phyloP scores from a whole-genome alignment of 1,140 invertebrate genomes.

The Cyclargus thomasi region DNA sequence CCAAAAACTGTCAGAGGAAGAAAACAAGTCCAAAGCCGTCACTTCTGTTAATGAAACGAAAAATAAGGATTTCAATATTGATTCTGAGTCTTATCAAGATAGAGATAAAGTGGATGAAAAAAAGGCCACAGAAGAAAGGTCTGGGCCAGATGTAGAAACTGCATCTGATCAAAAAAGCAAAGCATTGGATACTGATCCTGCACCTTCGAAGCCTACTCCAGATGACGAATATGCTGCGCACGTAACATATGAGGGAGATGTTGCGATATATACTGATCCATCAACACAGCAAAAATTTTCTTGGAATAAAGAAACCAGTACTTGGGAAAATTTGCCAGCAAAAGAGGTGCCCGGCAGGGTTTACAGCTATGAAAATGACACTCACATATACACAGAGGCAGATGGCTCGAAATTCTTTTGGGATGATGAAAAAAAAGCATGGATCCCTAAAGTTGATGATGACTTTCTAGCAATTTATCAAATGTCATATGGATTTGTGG shows the following conservation, averaged over 20 bases:
- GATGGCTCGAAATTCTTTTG: constrained; percentile 95
- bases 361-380: constrained; percentile 86
- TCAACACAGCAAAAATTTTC: constrained; percentile 79
- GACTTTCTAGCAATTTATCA: constrained; percentile 97
- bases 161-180: constrained; percentile 1
- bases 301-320: constrained; percentile 79
- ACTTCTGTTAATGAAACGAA: background rate
- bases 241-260: constrained; percentile 79
- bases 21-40: constrained; percentile 22
- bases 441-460: constrained; percentile 98
- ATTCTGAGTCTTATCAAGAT: background rate
- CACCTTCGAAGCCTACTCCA: constrained; percentile 10
- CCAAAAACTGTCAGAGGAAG: constrained; percentile 60
- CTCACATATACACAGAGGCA: constrained; percentile 88
- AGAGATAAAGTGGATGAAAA: background rate
- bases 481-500: constrained; percentile 93
- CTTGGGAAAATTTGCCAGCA: constrained; percentile 76
- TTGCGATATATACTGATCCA: constrained; percentile 85
- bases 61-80: constrained; percentile 16
- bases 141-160: background rate
- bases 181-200: background rate
- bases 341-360: constrained; percentile 47
- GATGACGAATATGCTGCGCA: constrained; percentile 63
- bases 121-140: background rate
- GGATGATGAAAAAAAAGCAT: constrained; percentile 92